These are phyloP conservation scores for Anguilla rostrata DNA, from an alignment of 2,113 vertebrate genomes.

Conservation along the genomic window DNA sequence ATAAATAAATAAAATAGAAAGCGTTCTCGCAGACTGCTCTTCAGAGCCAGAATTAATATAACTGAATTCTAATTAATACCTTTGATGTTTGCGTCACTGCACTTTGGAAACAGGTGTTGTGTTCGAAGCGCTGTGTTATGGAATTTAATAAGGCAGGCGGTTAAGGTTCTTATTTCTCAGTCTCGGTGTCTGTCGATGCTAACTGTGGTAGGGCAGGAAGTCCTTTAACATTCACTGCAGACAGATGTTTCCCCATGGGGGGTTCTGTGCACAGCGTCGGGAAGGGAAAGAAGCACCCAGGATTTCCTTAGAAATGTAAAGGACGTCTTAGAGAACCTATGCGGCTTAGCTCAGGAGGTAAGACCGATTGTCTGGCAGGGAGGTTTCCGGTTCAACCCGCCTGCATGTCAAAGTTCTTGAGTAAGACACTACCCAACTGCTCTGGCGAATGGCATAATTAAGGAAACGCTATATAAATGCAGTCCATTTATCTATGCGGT, in stretches of 20 bases:
- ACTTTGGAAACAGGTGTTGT: slow-evolving; percentile 78
- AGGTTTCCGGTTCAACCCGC: too few species aligned
- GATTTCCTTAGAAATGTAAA: slow-evolving; percentile 22
- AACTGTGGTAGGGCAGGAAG: slow-evolving; percentile 53
- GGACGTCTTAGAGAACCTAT: too few species aligned
- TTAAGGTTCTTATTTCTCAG: slow-evolving; percentile 60
- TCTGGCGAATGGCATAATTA: too few species aligned
- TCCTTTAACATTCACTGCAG: slow-evolving; percentile 27
- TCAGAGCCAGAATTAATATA: slow-evolving; percentile 79
- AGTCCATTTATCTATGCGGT: too few species aligned
- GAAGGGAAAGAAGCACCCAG: neutral
- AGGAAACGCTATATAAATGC: too few species aligned
- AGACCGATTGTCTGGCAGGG: too few species aligned
- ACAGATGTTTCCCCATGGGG: slow-evolving; percentile 22
- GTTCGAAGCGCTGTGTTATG: slow-evolving; percentile 74
- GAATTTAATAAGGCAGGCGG: slow-evolving; percentile 64
- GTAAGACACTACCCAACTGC: too few species aligned
- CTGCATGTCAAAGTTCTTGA: too few species aligned
- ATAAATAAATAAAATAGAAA: slow-evolving; percentile 38
- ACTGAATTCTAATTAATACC: slow-evolving; percentile 94
- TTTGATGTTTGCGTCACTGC: slow-evolving; percentile 86
- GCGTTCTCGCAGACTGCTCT: slow-evolving; percentile 74
- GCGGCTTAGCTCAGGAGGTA: too few species aligned
- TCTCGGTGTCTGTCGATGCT: slow-evolving; percentile 51
- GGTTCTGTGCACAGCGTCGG: neutral